Evolutionary conservation across 37 sponge, comb jelly and placozoan genomes (phyloP), one percentile per base, ranked within the genome.

Genomic region (Cladorhizidae sp.): DNA sequence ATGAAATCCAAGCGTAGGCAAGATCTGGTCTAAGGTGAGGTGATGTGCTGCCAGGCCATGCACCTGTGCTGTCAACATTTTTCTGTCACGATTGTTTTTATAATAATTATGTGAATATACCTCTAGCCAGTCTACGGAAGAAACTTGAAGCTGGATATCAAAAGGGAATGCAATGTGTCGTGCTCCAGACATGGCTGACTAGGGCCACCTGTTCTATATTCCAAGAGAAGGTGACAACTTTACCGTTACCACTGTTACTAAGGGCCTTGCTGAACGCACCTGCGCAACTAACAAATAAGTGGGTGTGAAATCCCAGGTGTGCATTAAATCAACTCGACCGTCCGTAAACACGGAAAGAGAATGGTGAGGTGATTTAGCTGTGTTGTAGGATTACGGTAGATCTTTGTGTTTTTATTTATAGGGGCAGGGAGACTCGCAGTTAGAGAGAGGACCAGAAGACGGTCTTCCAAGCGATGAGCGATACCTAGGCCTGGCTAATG

Each of bases 401-500:
- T 56, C 31, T 52, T 25, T 67, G 70, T 67, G 33, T 68, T 43
- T n/a, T 11, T 45, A 49, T 25, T 57, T 41, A 7, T 63, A 90
- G 90, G 90, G 90, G 18, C 80, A 73, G 40, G 45, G 45, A 20
- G 71, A 29, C 14, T 84, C 90, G 9, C 61, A 67, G 5, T 33
- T 85, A 23, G 86, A 85, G 42, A 38, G 73, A 33, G 20, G 73
- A 14, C 1, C 56, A 5, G 72, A 58, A 1, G 86, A 90, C 40
- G 51, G 26, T 35, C 57, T 90, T 33, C 90, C 90, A 6, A 75
- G 38, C 15, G 69, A 57, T 1, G 90, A 90, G 71, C 77, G 80
- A 33, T 87, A 85, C 71, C 74, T 80, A 18, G 92, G 92, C 1
- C 72, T 92, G 31, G 57, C 80, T 21, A 92, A 92, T 50, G 92